These are phyloP conservation scores for Drosophila prostipennis DNA, from an alignment of 2,888 invertebrate genomes.

Conservation along the genomic window DNA sequence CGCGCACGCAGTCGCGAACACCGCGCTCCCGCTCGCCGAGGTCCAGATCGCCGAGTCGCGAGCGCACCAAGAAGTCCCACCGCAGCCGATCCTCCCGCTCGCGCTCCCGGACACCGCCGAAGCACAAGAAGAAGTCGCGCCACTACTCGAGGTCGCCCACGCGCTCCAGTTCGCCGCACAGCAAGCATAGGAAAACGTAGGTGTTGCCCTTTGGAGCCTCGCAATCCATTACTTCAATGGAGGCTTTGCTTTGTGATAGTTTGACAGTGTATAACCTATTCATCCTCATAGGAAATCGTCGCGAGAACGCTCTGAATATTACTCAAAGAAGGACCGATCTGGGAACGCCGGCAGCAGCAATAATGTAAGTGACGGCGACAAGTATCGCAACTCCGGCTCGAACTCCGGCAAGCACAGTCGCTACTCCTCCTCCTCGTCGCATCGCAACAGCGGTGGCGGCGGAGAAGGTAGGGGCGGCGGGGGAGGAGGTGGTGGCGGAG, in stretches of 20 bases:
- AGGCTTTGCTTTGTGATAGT: too few species aligned
- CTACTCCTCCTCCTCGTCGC: conserved; percentile 73
- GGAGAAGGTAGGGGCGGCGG: conserved; percentile 51
- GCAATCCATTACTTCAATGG: too few species aligned
- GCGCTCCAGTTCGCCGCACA: conserved; percentile 83
- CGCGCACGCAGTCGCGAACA: conserved; percentile 80
- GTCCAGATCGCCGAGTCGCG: conserved; percentile 64
- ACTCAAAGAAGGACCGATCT: conserved; percentile 75
- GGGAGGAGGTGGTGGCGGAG: conserved; percentile 47
- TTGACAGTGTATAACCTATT: too few species aligned
- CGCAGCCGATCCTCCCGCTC: conserved; percentile 74
- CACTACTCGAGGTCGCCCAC: conserved; percentile 83
- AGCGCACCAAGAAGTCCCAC: conserved; percentile 78
- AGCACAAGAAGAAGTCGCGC: conserved; percentile 83
- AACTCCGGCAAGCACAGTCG: conserved; percentile 80
- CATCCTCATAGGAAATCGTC: conserved; percentile 58
- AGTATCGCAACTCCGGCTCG: conserved; percentile 75
- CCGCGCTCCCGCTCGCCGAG: conserved; percentile 75
- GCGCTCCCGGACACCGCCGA: conserved; percentile 80
- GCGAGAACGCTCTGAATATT: conserved; percentile 81
- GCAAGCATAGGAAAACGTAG: conserved; percentile 83
- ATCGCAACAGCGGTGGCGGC: conserved; percentile 70
- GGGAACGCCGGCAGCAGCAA: conserved; percentile 49
- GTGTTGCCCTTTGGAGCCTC: not conserved
- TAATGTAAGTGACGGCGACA: conserved; percentile 71